Percentiles rank a stretch among this genome's conserved stretches.
Evolutionary conservation across 2,797 vertebrate species (phyloP).

Genomic region (Falco novaeseelandiae): DNA sequence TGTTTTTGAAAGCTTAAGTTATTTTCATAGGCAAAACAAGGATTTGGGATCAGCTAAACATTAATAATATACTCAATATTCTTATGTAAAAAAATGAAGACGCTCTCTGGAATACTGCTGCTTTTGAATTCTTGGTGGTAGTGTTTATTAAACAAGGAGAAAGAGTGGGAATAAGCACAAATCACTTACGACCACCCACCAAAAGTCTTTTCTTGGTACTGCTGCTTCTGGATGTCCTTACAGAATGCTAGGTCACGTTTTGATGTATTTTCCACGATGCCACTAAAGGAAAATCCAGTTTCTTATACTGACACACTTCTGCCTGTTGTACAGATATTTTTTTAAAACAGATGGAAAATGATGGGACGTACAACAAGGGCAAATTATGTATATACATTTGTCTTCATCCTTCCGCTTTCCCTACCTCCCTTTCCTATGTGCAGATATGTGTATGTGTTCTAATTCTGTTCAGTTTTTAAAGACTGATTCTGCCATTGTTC

Average conservation of each 20-base stretch:
- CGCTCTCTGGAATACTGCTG: background rate
- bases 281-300: background rate
- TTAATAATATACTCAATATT: background rate
- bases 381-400: background rate
- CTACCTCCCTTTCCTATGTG: background rate
- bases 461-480: background rate
- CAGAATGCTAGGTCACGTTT: background rate
- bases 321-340: slow-evolving; percentile 46
- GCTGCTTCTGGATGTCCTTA: background rate
- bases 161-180: background rate
- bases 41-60: background rate
- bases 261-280: background rate
- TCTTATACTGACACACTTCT: background rate
- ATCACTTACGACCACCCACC: background rate
- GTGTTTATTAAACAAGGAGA: background rate
- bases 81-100: background rate
- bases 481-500: background rate
- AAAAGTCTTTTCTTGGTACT: background rate
- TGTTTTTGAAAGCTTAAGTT: background rate
- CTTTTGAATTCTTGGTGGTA: background rate
- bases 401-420: background rate
- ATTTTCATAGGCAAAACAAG: background rate
- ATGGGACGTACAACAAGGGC: slow-evolving; percentile 66
- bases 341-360: slow-evolving; percentile 41
- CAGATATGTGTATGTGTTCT: background rate